Evolutionary conservation across 2,113 vertebrate species (phyloP), one percentile per base, ranked within the genome.

Genomic region (Gallinago paraguaiae): DNA sequence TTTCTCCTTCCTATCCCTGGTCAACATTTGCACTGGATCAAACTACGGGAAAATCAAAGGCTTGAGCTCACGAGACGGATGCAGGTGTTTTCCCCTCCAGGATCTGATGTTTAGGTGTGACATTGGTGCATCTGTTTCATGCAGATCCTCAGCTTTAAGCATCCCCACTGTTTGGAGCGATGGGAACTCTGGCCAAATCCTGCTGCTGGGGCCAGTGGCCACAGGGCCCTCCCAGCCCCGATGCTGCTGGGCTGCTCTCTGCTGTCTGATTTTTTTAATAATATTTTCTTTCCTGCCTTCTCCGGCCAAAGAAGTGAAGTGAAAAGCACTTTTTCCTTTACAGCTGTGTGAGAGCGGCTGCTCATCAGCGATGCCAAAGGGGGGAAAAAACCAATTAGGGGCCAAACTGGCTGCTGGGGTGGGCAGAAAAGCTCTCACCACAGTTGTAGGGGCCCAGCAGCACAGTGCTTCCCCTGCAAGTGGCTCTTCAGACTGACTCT

Each of bases 211-310:
- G 35, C 70, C 6, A 5, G 43, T 7, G 87, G 24, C 81, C 41
- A 46, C 75, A 48, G 61, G 31, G 16, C 45, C 25, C 22, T n/a
- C 45, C 41, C 75, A 53, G 2, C 2, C 0, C 63, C 1, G 0
- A 5, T 50, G 35, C 65, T 45, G 68, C 3, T 0, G 8, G 35
- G 71, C 51, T 63, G 57, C 28, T 70, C n/a, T 35, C 56, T 14
- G n/a, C 22, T 75, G 12, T 11, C 33, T 4, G 10, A 6, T n/a
- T 14, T 43, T 43, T 43, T 64, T 43, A 30, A 43, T n/a, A 35
- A 20, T 8, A 13, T 17, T 35, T 24, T 23, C 19, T 15, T n/a
- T 80, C 30, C 43, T 35, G 10, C 16, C 28, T 51, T 65, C 48
- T 46, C n/a, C 4, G 0, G 6, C 43, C 2, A 2, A 67, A 64